Percentiles rank a stretch among this genome's conserved stretches.
phyloP scores from a whole-genome alignment of 2,888 invertebrate genomes.

The Lithophane semibrunnea region DNA sequence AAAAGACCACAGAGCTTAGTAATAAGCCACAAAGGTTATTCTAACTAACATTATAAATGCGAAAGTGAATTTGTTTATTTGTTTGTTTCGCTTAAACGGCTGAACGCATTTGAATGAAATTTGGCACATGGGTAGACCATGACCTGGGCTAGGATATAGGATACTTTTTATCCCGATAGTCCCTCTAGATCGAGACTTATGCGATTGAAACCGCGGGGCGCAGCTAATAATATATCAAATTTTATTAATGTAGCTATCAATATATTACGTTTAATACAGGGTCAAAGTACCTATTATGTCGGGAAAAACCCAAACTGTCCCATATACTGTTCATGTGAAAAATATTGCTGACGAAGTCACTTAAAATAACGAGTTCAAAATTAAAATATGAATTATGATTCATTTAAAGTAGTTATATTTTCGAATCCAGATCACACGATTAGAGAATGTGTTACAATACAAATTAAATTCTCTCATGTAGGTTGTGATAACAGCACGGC shows the following conservation, averaged over 20 bases:
- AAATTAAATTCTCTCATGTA: constrained; percentile 61
- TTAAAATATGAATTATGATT: constrained; percentile 25
- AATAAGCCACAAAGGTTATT: constrained; percentile 20
- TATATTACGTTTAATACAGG: neutral
- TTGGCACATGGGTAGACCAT: too few relatives aligned
- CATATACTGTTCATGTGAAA: neutral
- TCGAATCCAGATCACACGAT: constrained; percentile 62
- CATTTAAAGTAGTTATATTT: constrained; percentile 15
- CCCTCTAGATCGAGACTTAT: too few relatives aligned
- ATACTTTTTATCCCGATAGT: too few relatives aligned
- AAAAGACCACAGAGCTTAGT: constrained; percentile 35
- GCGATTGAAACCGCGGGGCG: too few relatives aligned
- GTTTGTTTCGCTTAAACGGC: too few relatives aligned
- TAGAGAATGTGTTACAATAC: constrained; percentile 62
- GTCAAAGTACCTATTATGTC: neutral
- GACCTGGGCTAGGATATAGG: too few relatives aligned
- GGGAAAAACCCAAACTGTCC: constrained; percentile 13
- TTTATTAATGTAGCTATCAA: neutral
- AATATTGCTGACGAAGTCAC: constrained; percentile 8
- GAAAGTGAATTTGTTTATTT: too few relatives aligned
- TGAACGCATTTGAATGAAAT: too few relatives aligned
- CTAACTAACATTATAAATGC: too few relatives aligned
- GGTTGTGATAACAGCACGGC: constrained; percentile 67
- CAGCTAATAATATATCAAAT: neutral
- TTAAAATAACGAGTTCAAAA: constrained; percentile 8